phyloP scores from a whole-genome alignment of 2,888 invertebrate species.

The Rhagophthalmus giganteus region DNA sequence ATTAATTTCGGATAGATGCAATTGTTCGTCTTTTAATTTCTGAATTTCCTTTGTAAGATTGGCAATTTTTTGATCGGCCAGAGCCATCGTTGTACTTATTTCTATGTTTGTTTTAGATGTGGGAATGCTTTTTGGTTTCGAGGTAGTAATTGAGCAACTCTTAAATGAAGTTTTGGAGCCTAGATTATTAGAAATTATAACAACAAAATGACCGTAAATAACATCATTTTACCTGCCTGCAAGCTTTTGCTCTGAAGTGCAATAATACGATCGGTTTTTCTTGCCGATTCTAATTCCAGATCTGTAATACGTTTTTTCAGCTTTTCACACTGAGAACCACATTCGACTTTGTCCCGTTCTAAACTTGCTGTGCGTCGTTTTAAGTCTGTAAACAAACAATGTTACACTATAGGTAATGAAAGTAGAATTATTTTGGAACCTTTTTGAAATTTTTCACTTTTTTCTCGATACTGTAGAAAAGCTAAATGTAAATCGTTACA shows the following conservation, averaged over 20 bases:
- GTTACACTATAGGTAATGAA: no score
- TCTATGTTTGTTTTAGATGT: constrained; percentile 54
- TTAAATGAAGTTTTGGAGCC: not conserved
- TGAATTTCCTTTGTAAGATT: constrained; percentile 54
- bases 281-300: constrained; percentile 52
- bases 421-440: no score
- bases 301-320: constrained; percentile 66
- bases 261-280: constrained; percentile 26
- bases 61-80: constrained; percentile 51
- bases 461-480: constrained; percentile 67
- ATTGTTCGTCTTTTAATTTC: constrained; percentile 52
- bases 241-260: constrained; percentile 16
- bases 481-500: constrained; percentile 73
- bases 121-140: constrained; percentile 41
- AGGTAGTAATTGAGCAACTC: no score
- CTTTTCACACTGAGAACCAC: constrained; percentile 55
- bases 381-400: constrained; percentile 58
- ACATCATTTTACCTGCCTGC: constrained; percentile 12
- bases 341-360: constrained; percentile 63
- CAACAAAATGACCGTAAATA: no score
- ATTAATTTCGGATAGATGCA: constrained; percentile 47
- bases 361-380: constrained; percentile 58
- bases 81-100: constrained; percentile 54
- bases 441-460: constrained; percentile 62
- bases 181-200: not conserved